A percentile compares a stretch with the other conserved stretches of the same genome.
These are phyloP conservation scores for Chrysemys picta DNA, from an alignment of 2,113 vertebrate species.

Conservation along the genomic window DNA sequence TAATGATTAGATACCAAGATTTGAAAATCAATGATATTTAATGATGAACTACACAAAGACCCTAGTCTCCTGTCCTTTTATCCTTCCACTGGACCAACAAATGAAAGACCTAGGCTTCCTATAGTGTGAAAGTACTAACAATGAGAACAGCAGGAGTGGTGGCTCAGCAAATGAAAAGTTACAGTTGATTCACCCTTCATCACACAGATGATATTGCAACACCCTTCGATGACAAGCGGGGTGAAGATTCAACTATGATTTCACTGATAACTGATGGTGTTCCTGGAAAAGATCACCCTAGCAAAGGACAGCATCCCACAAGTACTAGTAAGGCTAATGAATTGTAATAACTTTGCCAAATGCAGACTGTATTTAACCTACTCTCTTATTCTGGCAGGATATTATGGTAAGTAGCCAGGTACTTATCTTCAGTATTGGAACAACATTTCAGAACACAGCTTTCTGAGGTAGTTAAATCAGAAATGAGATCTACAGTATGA, in stretches of 20 bases:
- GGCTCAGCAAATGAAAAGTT: background rate
- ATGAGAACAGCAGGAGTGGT: background rate
- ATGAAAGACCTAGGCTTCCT: background rate
- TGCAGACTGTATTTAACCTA: background rate
- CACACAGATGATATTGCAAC: conserved; percentile 8
- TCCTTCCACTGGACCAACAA: background rate
- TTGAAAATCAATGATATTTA: background rate
- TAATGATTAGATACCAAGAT: background rate
- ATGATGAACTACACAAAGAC: background rate
- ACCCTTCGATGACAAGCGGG: background rate
- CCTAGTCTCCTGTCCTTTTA: background rate
- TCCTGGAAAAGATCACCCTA: background rate
- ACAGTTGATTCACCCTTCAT: conserved; percentile 16
- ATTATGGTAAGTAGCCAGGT: conserved; percentile 46
- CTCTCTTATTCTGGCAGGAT: conserved; percentile 1
- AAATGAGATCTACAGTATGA: background rate
- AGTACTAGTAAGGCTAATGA: conserved; percentile 65
- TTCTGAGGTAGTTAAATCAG: background rate
- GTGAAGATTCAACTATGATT: background rate
- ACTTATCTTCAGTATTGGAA: background rate
- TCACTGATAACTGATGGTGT: background rate
- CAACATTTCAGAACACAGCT: background rate
- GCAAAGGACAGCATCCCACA: background rate
- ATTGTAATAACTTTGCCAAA: background rate
- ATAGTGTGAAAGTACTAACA: background rate